Conservation (phyloP, 2,888 invertebrate species). For the Leucania comma region DNA sequence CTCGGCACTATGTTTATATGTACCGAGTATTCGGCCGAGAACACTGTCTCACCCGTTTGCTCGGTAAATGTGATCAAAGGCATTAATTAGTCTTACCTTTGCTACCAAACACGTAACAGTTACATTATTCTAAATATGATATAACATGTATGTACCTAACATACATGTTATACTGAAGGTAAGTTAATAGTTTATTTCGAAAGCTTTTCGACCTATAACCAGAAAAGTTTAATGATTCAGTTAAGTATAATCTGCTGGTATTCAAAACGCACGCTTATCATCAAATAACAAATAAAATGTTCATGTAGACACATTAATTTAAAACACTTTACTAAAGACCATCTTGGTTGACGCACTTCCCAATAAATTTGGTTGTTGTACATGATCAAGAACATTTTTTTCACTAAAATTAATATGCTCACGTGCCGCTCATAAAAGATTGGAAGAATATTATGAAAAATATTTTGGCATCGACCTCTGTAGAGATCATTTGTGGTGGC, state of each 20-base stretch:
- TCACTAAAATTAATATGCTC: conserved; percentile 74
- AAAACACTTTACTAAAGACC: conserved; percentile 32
- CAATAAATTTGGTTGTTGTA: conserved; percentile 63
- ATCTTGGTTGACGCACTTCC: conserved; percentile 71
- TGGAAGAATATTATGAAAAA: conserved; percentile 71
- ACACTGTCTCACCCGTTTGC: no score
- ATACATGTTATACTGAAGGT: not conserved
- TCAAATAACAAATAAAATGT: conserved; percentile 33
- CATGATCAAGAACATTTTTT: conserved; percentile 62
- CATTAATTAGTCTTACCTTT: not conserved
- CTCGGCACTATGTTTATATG: no score
- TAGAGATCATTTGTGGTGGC: conserved; percentile 54
- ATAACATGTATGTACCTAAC: no score
- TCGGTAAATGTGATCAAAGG: no score
- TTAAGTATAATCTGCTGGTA: not conserved
- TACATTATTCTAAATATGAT: not conserved
- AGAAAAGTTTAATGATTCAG: conserved; percentile 18
- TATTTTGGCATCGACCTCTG: conserved; percentile 70
- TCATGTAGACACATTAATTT: conserved; percentile 38
- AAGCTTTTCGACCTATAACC: not conserved
- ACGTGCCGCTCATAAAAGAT: conserved; percentile 75
- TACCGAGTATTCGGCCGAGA: no score
- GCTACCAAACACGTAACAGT: not conserved
- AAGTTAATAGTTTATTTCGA: conserved; percentile 3
- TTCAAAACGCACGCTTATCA: not conserved